These are phyloP conservation scores for Gastrophryne carolinensis DNA, from an alignment of 2,797 vertebrate species.

Conservation along the genomic window DNA sequence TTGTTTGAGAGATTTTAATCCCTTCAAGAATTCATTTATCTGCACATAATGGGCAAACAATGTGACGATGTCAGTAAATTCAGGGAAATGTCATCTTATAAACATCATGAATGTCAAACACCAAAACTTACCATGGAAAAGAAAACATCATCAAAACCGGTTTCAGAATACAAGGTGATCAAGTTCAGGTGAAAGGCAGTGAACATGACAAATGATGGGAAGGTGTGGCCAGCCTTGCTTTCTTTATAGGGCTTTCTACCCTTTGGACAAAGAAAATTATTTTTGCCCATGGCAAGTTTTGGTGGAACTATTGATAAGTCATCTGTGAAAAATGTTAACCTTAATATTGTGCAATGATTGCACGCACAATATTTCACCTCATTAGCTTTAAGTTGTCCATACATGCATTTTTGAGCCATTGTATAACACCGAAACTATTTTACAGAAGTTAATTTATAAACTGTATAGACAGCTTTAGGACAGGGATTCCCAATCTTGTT, in stretches of 20 bases:
- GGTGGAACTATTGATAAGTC: constrained; percentile 26
- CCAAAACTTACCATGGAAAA: background rate
- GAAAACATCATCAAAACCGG: background rate
- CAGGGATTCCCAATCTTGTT: no score
- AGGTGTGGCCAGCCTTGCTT: background rate
- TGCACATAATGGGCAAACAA: background rate
- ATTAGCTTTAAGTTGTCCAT: constrained; percentile 8
- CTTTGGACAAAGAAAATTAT: background rate
- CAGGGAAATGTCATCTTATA: constrained; percentile 9
- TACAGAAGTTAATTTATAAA: constrained; percentile 7
- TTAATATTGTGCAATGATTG: constrained; percentile 26
- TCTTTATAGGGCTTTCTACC: constrained; percentile 1
- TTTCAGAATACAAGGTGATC: background rate
- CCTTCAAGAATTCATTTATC: background rate
- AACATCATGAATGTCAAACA: background rate
- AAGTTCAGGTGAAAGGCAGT: background rate
- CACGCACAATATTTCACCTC: constrained; percentile 2
- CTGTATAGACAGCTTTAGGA: constrained; percentile 22
- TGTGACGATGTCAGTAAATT: background rate
- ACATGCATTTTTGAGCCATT: constrained; percentile 9
- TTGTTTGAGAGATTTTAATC: background rate
- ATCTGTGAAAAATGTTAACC: background rate
- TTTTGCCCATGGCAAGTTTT: constrained; percentile 9
- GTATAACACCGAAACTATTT: constrained; percentile 19
- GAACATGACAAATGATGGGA: background rate